Conservation (phyloP, 2,888 invertebrate genomes). For the Xestia ashworthii region DNA sequence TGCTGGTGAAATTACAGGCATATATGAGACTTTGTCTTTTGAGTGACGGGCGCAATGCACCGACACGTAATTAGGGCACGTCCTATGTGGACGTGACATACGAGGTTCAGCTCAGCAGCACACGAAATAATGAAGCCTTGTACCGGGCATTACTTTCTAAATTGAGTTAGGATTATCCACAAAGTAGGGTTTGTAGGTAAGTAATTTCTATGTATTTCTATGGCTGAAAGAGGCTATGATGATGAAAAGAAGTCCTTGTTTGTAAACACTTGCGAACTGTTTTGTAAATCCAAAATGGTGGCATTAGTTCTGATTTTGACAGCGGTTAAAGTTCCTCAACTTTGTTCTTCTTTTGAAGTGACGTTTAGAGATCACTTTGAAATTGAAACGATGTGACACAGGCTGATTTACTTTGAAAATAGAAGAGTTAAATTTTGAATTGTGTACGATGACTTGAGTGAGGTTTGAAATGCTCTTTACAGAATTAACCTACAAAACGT, state of each 20-base stretch:
- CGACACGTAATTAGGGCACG: slow-evolving; percentile 52
- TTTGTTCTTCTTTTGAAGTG: neutral
- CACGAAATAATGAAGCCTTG: slow-evolving; percentile 41
- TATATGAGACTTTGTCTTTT: slow-evolving; percentile 21
- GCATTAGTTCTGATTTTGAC: neutral
- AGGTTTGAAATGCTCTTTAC: neutral
- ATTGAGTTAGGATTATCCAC: neutral
- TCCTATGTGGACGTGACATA: slow-evolving; percentile 15
- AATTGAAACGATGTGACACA: neutral
- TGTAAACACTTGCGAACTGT: neutral
- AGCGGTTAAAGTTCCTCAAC: neutral
- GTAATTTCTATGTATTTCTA: no score
- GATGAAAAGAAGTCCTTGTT: neutral
- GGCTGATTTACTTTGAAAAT: neutral
- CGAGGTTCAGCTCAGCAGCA: slow-evolving; percentile 11
- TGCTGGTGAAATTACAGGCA: slow-evolving; percentile 25
- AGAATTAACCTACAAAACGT: neutral
- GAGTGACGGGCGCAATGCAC: slow-evolving; percentile 45
- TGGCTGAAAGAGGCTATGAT: neutral
- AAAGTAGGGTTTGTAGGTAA: neutral
- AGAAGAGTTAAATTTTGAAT: neutral
- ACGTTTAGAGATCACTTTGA: neutral
- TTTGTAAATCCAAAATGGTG: neutral
- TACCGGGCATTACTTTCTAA: neutral
- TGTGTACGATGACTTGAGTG: neutral